Percentiles rank a stretch among this genome's conserved stretches.
Conservation (phyloP, 2,888 invertebrate genomes). For the Watsonalla cultraria region DNA sequence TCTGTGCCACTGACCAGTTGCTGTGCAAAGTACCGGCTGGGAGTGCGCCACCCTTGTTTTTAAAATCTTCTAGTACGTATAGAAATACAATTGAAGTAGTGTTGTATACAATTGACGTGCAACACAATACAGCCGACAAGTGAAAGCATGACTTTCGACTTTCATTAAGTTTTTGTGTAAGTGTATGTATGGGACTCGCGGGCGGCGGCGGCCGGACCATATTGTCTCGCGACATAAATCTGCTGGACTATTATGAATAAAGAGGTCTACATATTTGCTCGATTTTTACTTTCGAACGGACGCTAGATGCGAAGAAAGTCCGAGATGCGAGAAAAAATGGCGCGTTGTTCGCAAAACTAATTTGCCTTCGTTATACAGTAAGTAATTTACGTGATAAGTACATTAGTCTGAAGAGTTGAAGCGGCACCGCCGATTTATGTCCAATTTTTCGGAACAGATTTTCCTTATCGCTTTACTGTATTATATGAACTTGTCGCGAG, state of each 20-base stretch:
- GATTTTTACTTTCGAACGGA: conserved; percentile 47
- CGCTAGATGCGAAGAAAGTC: conserved; percentile 32
- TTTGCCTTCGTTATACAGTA: background rate
- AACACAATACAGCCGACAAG: conserved; percentile 67
- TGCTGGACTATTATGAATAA: conserved; percentile 43
- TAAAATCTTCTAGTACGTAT: conserved; percentile 26
- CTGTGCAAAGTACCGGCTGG: conserved; percentile 20
- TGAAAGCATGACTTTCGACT: conserved; percentile 78
- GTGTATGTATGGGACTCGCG: conserved; percentile 61
- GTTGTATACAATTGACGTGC: conserved; percentile 62
- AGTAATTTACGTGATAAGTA: background rate
- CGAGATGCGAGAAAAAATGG: background rate
- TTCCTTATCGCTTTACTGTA: background rate
- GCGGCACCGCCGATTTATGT: background rate
- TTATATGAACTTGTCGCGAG: background rate
- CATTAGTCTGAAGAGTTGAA: background rate
- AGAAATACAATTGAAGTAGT: conserved; percentile 43
- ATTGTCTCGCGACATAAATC: conserved; percentile 72
- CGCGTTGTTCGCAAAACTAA: background rate
- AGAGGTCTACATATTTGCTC: conserved; percentile 43
- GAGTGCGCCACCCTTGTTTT: conserved; percentile 40
- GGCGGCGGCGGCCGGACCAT: conserved; percentile 56
- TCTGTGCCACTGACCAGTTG: conserved; percentile 23
- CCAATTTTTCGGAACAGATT: background rate
- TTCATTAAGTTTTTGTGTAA: conserved; percentile 75